Base-by-base conservation (phyloP, 1,140 invertebrate genomes). In the Pectinophora gossypiella region DNA sequence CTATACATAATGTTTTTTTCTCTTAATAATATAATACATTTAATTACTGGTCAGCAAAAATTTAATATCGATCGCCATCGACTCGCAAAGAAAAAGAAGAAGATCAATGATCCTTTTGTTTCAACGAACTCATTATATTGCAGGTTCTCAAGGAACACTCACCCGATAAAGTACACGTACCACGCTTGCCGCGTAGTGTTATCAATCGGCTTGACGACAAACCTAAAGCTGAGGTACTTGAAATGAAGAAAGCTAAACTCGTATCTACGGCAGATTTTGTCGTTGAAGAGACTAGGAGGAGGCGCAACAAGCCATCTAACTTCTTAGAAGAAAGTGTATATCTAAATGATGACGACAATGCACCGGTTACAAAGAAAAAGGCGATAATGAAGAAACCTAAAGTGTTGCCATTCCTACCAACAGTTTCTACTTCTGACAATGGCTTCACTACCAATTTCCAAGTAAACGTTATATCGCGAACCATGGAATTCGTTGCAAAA, bases 311-410 rank as follows among this genome's bases (percentile, higher is more conserved):
- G 56, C 83, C 82, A 13, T 86, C 82, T 19, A 73, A 72, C 19
- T 86, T 76, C 61, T 56, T 86, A 21, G 82, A 86, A 74, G 73
- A 86, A 48, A 86, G 78, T 59, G 56, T 86, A 48, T 84, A 77
- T 59, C 13, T 85, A 12, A 73, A 81, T 54, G 70, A 79, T 13
- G 59, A 66, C 13, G 65, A 68, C n/a, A 40, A 56, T 2, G 45
- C 43, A 19, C 36, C 59, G 15, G 19, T 13, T 2, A 72, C 76
- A 52, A 81, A 76, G 55, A 51, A 59, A 21, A 82, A 74, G 48
- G 40, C 20, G 50, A 59, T 47, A 5, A 54, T 73, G 13, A 69
- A 68, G 42, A 75, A 70, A 19, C 77, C 79, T 13, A 80, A 79
- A 79, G 79, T 83, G 7, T 48, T 83, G 42, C 80, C 82, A n/a